Evolutionary conservation across 2,888 invertebrate species (phyloP).

Genomic region (Acanthosepion pharaonis): DNA sequence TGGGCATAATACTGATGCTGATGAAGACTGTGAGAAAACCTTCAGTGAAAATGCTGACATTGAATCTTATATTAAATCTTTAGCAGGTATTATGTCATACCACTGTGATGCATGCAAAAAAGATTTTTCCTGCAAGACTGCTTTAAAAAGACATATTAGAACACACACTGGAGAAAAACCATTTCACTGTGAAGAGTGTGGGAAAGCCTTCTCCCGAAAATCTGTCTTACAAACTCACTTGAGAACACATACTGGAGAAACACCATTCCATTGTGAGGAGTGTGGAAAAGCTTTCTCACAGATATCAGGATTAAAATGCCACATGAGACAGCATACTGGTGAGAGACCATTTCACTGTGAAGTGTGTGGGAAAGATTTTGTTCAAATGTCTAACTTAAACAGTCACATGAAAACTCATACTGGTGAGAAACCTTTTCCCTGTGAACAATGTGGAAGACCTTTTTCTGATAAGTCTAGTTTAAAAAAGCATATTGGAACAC

Average conservation of each 20-base stretch:
- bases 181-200: background rate
- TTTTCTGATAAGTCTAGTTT: background rate
- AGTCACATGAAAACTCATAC: background rate
- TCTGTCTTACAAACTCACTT: background rate
- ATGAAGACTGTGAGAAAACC: too few species aligned
- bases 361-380: background rate
- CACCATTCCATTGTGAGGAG: background rate
- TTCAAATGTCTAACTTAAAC: background rate
- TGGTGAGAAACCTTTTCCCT: conserved; percentile 6
- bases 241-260: conserved; percentile 1
- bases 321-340: background rate
- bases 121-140: background rate
- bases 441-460: background rate
- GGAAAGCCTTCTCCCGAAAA: background rate
- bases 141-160: background rate
- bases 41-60: background rate
- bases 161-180: conserved; percentile 35
- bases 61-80: background rate
- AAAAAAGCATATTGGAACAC: background rate
- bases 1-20: too few species aligned
- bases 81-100: background rate
- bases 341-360: conserved; percentile 37
- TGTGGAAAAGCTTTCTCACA: background rate
- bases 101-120: background rate
- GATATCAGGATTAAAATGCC: background rate